Percentiles rank a stretch among this genome's conserved stretches.
Conservation (phyloP, 1,140 invertebrate species). For the Trichonephila clavata region DNA sequence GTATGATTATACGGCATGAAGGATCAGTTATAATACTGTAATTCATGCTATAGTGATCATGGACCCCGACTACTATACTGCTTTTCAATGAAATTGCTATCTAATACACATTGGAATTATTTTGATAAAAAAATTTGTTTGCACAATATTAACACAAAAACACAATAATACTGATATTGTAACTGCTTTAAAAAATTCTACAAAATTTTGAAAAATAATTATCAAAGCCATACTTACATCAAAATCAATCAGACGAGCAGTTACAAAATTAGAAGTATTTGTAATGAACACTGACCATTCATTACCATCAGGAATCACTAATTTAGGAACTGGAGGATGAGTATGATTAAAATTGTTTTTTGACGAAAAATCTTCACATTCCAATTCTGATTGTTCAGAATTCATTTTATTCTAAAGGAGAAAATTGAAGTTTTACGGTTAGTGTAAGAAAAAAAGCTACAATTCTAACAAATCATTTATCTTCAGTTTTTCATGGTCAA, state of each 20-base stretch:
- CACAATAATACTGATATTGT: too few species aligned
- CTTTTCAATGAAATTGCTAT: too few species aligned
- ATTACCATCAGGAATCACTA: slow-evolving; percentile 66
- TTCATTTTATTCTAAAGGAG: slow-evolving; percentile 12
- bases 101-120: too few species aligned
- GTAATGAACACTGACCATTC: slow-evolving; percentile 58
- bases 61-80: too few species aligned
- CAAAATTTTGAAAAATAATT: neutral
- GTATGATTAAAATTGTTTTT: neutral
- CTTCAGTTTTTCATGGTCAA: too few species aligned
- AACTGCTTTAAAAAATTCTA: neutral
- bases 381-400: neutral
- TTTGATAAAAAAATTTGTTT: too few species aligned
- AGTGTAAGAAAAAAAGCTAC: neutral
- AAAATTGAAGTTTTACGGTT: neutral
- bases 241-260: slow-evolving; percentile 61
- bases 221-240: slow-evolving; percentile 51
- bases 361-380: neutral
- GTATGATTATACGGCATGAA: too few species aligned
- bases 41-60: too few species aligned
- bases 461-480: neutral
- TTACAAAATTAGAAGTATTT: neutral
- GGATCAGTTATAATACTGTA: too few species aligned
- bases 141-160: too few species aligned
- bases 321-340: slow-evolving; percentile 34